Evolutionary conservation across 2,113 vertebrate species (phyloP), one percentile per base, ranked within the genome.

Genomic region (crab-eating macaque (Macaca fascicularis)): DNA sequence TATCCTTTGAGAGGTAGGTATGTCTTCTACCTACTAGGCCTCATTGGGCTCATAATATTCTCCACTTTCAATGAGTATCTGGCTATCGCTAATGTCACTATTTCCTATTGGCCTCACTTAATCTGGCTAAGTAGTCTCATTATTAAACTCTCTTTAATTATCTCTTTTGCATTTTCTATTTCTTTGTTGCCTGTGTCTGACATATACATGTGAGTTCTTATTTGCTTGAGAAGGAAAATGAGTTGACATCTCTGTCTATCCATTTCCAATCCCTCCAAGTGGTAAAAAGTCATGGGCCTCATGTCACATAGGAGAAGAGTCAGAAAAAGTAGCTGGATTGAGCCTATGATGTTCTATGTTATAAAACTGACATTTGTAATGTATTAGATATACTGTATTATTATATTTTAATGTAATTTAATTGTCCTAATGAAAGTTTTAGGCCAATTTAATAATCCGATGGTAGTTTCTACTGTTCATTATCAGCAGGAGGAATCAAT

Each of bases 221-320:
- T 35, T 61, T 20, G 64, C 27, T 25, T 76, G 30, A 76, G 19
- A 6, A 70, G 6, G 11, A 85, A 86, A 85, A 89, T 2, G 22
- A 52, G 4, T 84, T 74, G 84, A 61, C 0, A 6, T 55, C 7
- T 81, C 19, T 86, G 0, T 4, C 59, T 35, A 6, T 90, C 38
- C 20, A 45, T 27, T 7, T 67, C 32, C 0, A 78, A 2, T 19
- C 11, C 32, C 4, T 72, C 16, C 5, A 38, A 20, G 22, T 0
- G 64, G 4, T 25, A 74, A 25, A 92, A 82, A 70, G 38, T 55
- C 13, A 13, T 61, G 32, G 84, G 9, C n/a, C 80, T 93, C 30
- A 79, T 17, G 8, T 91, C 23, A 74, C 32, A 35, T 57, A 4
- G 17, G 17, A 79, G 20, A 64, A 89, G 20, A 67, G 13, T 90